phyloP scores from a whole-genome alignment of 1,140 invertebrate genomes.

The Colletes gigas region DNA sequence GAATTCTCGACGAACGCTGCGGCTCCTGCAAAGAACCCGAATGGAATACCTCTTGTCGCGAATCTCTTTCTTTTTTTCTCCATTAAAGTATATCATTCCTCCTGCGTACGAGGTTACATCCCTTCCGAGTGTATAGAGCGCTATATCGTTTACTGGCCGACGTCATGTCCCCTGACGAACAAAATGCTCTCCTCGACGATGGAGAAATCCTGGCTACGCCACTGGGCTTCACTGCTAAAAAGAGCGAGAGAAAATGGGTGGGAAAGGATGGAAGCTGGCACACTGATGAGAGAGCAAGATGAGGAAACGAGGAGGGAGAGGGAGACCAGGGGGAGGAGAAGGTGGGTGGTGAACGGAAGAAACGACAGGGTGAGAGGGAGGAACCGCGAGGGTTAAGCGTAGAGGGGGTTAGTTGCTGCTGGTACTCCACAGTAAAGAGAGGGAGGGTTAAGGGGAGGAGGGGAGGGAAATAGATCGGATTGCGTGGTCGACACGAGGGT shows the following conservation, averaged over 20 bases:
- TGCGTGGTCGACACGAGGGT: constrained; percentile 54
- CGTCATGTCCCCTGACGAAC: not conserved
- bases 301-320: not conserved
- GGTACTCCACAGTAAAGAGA: constrained; percentile 9
- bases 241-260: constrained; percentile 57
- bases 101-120: not conserved
- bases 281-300: constrained; percentile 49
- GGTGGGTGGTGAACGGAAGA: constrained; percentile 5
- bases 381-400: constrained; percentile 53
- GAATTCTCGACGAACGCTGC: not conserved
- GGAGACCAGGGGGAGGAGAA: constrained; percentile 5
- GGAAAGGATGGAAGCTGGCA: constrained; percentile 60
- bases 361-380: constrained; percentile 19
- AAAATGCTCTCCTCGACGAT: not conserved
- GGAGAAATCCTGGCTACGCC: constrained; percentile 46
- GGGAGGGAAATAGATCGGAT: constrained; percentile 56
- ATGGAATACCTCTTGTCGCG: not conserved
- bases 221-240: constrained; percentile 45
- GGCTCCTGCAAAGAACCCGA: too few species aligned
- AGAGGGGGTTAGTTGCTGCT: constrained; percentile 45
- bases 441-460: not conserved
- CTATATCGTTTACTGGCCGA: not conserved
- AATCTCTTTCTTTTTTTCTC: not conserved
- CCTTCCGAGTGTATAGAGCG: not conserved
- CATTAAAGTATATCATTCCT: too few species aligned